Evolutionary conservation across 2,797 vertebrate genomes (phyloP).

Genomic region (Graptemys geographica): DNA sequence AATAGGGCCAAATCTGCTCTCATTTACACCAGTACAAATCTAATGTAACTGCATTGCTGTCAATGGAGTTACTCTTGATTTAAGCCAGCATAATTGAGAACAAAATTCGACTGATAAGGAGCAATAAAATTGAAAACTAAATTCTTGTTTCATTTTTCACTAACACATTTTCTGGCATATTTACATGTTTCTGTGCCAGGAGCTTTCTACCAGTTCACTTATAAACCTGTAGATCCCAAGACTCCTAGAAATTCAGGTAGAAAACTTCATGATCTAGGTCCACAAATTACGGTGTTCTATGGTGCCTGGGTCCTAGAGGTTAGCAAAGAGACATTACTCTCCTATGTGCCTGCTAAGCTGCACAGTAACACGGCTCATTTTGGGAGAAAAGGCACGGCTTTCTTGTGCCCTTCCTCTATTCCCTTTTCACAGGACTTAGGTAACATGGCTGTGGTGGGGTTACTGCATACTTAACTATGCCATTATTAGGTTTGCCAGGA

Average conservation of each 20-base stretch:
- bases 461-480: rapidly evolving
- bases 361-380: neutral
- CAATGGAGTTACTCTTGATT: neutral
- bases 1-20: rapidly evolving
- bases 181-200: neutral
- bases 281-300: rapidly evolving
- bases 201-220: neutral
- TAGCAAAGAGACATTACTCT: neutral
- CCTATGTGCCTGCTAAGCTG: rapidly evolving
- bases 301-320: neutral
- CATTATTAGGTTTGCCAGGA: neutral
- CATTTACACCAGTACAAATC: rapidly evolving
- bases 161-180: neutral
- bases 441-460: neutral
- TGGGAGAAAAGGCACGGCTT: neutral
- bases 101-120: neutral
- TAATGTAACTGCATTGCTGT: rapidly evolving
- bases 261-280: neutral
- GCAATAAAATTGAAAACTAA: neutral
- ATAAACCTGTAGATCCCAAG: neutral
- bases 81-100: neutral
- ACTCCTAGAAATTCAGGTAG: neutral
- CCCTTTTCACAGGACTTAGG: neutral
- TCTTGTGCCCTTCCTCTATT: neutral
- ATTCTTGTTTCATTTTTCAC: neutral